Evolutionary conservation across 2,888 invertebrate genomes (phyloP).

Genomic region (Colostygia pectinataria): DNA sequence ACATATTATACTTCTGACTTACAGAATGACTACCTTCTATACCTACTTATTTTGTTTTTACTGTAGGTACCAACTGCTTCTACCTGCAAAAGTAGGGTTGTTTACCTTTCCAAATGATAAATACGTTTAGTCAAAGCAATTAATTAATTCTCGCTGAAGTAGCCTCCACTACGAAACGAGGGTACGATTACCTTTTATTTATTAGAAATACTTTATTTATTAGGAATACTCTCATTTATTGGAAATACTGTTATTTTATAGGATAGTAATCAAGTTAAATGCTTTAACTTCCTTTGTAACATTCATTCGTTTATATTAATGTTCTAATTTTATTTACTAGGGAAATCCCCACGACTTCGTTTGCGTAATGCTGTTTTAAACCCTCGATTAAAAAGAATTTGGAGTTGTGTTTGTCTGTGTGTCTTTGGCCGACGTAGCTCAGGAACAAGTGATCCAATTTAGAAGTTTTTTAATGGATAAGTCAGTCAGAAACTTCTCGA

Average conservation of each 20-base stretch:
- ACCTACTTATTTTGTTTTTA: too few relatives aligned
- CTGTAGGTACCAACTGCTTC: too few relatives aligned
- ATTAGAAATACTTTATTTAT: conserved; percentile 18
- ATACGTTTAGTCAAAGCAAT: conserved; percentile 23
- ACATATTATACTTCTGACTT: too few relatives aligned
- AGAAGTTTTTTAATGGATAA: too few relatives aligned
- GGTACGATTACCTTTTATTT: conserved; percentile 21
- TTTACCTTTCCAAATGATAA: conserved; percentile 21
- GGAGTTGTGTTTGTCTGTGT: too few relatives aligned
- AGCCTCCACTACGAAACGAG: conserved; percentile 19
- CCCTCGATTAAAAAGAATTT: too few relatives aligned
- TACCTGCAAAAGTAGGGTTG: conserved; percentile 4
- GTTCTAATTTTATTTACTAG: background rate
- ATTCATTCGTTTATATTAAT: background rate
- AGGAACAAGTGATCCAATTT: too few relatives aligned
- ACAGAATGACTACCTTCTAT: too few relatives aligned
- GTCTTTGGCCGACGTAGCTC: too few relatives aligned
- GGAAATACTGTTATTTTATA: conserved; percentile 15
- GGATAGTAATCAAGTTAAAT: conserved; percentile 15
- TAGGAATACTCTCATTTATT: conserved; percentile 17
- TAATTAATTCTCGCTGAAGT: conserved; percentile 24
- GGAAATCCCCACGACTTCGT: too few relatives aligned
- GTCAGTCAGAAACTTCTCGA: too few relatives aligned
- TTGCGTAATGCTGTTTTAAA: too few relatives aligned
- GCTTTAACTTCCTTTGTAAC: conserved; percentile 2